These are phyloP conservation scores for Hermaeophaga mercurialis DNA, from an alignment of 2,888 invertebrate species.

Conservation along the genomic window DNA sequence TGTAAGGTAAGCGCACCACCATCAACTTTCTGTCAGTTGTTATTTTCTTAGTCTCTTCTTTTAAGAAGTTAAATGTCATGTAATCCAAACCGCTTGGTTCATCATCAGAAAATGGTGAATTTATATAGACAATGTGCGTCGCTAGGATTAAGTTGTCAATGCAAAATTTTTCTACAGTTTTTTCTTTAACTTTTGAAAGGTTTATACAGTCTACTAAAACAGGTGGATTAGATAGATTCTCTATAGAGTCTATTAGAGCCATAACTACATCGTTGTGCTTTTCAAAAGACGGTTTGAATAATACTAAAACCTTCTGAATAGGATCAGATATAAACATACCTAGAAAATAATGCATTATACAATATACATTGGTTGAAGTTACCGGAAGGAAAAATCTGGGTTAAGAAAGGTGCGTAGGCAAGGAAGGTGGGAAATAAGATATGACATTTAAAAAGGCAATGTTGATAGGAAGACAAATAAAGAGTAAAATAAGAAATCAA, in stretches of 20 bases:
- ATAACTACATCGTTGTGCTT: constrained; percentile 42
- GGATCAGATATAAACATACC: constrained; percentile 14
- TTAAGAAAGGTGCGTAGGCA: too few relatives aligned
- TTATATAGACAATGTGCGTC: constrained; percentile 40
- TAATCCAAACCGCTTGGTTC: constrained; percentile 35
- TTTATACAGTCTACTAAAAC: constrained; percentile 34
- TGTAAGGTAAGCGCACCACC: constrained; percentile 39
- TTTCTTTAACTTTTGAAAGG: constrained; percentile 28
- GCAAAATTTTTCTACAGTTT: constrained; percentile 37
- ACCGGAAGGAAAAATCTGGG: too few relatives aligned
- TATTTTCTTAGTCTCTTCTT: constrained; percentile 35
- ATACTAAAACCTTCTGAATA: constrained; percentile 35
- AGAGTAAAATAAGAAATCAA: too few relatives aligned
- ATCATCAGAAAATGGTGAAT: constrained; percentile 35
- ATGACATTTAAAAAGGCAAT: too few relatives aligned
- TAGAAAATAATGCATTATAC: constrained; percentile 10
- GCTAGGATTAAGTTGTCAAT: constrained; percentile 35
- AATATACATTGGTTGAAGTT: not conserved
- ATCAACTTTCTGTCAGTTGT: constrained; percentile 34
- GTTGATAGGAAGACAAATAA: too few relatives aligned
- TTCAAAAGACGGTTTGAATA: constrained; percentile 41
- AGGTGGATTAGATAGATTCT: constrained; percentile 35
- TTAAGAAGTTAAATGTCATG: constrained; percentile 34
- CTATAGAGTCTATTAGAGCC: constrained; percentile 37
- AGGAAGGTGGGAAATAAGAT: too few relatives aligned